A percentile compares a stretch with the other conserved stretches of the same genome.
Evolutionary conservation across 2,113 vertebrate species (phyloP).

Genomic region (Atrichornis clamosus): DNA sequence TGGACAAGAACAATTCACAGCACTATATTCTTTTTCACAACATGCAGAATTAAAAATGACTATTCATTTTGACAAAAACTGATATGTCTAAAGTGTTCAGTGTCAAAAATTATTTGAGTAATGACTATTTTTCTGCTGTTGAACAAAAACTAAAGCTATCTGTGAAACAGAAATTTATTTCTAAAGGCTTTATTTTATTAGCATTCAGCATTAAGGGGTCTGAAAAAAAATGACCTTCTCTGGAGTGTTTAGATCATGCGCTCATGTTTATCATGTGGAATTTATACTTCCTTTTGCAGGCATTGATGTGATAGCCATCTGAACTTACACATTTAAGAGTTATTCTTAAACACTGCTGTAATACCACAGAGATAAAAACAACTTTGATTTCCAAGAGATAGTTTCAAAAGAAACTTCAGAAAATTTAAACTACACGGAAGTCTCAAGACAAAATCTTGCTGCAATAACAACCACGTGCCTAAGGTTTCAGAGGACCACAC

Average conservation of each 20-base stretch:
- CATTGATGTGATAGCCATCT: background rate
- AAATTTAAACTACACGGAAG: background rate
- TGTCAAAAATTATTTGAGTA: background rate
- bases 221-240: background rate
- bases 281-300: background rate
- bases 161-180: background rate
- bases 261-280: background rate
- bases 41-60: background rate
- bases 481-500: background rate
- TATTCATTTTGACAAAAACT: background rate
- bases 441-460: background rate
- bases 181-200: background rate
- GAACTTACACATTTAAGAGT: background rate
- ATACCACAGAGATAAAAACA: background rate
- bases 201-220: background rate
- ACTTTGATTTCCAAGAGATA: background rate
- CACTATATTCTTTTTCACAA: background rate
- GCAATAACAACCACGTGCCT: background rate
- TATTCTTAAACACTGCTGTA: background rate
- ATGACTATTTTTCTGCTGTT: background rate
- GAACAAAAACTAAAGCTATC: background rate
- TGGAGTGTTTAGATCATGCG: background rate
- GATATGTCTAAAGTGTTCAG: background rate
- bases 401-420: background rate
- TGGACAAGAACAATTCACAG: background rate